These are phyloP conservation scores for Dolichopus griseipennis DNA, from an alignment of 2,888 invertebrate genomes.

Conservation along the genomic window DNA sequence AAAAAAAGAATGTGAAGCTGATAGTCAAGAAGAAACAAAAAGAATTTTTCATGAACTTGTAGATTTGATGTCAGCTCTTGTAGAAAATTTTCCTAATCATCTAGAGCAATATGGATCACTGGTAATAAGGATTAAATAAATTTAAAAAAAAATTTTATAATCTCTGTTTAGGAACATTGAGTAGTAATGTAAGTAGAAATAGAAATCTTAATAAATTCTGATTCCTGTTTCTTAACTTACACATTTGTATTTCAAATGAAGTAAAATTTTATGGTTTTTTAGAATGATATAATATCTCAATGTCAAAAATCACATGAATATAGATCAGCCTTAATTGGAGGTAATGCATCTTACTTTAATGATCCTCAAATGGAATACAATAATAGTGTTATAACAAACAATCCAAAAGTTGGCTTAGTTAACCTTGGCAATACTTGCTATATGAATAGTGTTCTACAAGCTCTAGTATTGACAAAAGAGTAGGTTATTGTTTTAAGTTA, in stretches of 20 bases:
- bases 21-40: constrained; percentile 44
- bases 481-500: constrained; percentile 38
- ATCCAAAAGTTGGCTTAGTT: constrained; percentile 56
- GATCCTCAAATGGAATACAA: constrained; percentile 25
- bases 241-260: neutral
- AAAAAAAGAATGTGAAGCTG: constrained; percentile 45
- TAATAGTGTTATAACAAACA: constrained; percentile 25
- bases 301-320: constrained; percentile 44
- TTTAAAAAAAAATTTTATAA: too few relatives aligned
- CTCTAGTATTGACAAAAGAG: constrained; percentile 71
- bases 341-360: constrained; percentile 30
- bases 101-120: constrained; percentile 45
- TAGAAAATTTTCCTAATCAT: constrained; percentile 47
- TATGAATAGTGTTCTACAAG: constrained; percentile 81
- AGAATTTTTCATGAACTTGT: constrained; percentile 52
- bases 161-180: neutral
- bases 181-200: neutral
- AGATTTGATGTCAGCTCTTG: constrained; percentile 48
- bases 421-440: constrained; percentile 86
- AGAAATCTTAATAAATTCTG: neutral
- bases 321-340: constrained; percentile 35
- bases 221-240: neutral
- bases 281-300: constrained; percentile 43
- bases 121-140: constrained; percentile 36
- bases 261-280: neutral